Percentiles rank a stretch among this genome's conserved stretches.
Evolutionary conservation across 2,888 invertebrate genomes (phyloP).

Genomic region (Galerucella calmariensis): DNA sequence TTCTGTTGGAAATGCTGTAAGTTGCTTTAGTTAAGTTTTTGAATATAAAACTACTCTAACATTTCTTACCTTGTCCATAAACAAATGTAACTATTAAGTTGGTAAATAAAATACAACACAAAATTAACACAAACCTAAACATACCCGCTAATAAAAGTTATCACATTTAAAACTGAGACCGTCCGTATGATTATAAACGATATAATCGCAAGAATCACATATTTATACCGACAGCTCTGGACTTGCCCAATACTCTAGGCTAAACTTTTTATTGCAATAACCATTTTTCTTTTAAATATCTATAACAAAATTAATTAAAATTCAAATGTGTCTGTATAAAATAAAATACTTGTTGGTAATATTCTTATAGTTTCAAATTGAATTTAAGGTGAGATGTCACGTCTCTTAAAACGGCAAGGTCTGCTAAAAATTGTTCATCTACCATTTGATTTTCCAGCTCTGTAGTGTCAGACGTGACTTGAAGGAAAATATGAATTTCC

Average conservation of each 20-base stretch:
- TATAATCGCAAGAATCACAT: conserved; percentile 16
- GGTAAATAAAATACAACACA: conserved; percentile 2
- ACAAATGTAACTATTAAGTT: conserved; percentile 3
- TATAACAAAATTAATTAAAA: too few relatives aligned
- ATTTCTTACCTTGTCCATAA: conserved; percentile 16
- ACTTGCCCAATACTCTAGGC: conserved; percentile 13
- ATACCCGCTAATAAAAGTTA: conserved; percentile 18
- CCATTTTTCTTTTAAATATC: neutral
- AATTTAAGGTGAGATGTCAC: too few relatives aligned
- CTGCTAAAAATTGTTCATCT: too few relatives aligned
- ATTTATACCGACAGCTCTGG: conserved; percentile 21
- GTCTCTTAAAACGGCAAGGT: too few relatives aligned
- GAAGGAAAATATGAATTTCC: too few relatives aligned
- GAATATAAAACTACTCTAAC: neutral
- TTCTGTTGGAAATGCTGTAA: neutral
- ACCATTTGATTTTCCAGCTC: too few relatives aligned
- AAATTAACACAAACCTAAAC: conserved; percentile 22
- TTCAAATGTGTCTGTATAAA: too few relatives aligned
- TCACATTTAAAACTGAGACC: conserved; percentile 21
- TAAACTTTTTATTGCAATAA: neutral
- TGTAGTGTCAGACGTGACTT: too few relatives aligned
- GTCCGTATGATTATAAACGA: conserved; percentile 15
- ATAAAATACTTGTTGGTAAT: too few relatives aligned
- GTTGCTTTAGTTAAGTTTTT: neutral
- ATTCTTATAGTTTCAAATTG: too few relatives aligned